Base-by-base conservation (phyloP, 2,113 vertebrate species). In the Rana temporaria region DNA sequence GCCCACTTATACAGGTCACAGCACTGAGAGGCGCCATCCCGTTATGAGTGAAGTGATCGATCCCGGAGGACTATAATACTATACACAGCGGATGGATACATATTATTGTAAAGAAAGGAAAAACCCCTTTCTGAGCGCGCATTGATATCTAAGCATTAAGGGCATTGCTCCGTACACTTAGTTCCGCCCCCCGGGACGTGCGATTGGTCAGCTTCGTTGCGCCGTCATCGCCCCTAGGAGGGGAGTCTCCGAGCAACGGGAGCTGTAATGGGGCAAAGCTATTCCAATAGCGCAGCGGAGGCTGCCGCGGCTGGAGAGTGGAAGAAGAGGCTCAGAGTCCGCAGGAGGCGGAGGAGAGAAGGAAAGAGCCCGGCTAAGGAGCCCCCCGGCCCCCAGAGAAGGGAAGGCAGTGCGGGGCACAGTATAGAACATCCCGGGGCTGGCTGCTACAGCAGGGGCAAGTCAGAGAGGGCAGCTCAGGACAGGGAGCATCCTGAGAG, bases 321-420 rank as follows among this genome's bases (percentile, higher is more conserved):
- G 69, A 74, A 79, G 66, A 79, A 79, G 55, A 65, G 53, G 19
- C n/a, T 79, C 4, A 38, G 55, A 60, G n/a, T 67, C 24, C 65
- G 65, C 14, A 59, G 66, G 32, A 67, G 65, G n/a, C 78, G 55
- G 78, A 9, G 52, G n/a, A 56, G 30, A 4, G 32, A 60, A 20
- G 32, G 38, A n/a, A 79, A 68, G 60, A 73, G 69, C 62, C 26
- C 30, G 53, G 55, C 52, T n/a, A 74, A 11, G 26, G 19, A 66
- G 0, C 30, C 2, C 2, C 17, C 56, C 14, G 14, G 20, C 1
- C 4, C 5, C 42, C 63, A n/a, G 18, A 55, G 26, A 22, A 56
- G 63, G 5, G 55, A 18, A 32, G 42, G 15, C 20, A 38, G 60
- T n/a, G 26, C 8, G 12, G 19, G 16, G 17, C 17, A 38, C 8